A percentile compares a stretch with the other conserved stretches of the same genome.
Evolutionary conservation across 2,888 invertebrate genomes (phyloP).

Genomic region (Lysandra bellargus): DNA sequence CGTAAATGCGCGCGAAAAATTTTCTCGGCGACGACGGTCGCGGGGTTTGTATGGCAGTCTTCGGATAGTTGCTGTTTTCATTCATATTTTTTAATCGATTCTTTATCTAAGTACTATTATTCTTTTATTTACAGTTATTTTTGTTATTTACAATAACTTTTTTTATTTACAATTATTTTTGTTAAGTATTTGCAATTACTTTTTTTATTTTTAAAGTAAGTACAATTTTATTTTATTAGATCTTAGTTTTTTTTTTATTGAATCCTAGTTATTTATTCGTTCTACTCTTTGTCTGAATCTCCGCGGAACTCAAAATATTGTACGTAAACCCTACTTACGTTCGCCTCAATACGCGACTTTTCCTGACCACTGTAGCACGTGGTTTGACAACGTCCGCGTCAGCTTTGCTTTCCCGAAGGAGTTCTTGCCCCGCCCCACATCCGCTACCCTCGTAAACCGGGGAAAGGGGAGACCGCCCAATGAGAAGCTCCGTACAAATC

Average conservation of each 20-base stretch:
- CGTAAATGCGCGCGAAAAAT: slow-evolving; percentile 90
- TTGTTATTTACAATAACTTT: too few relatives aligned
- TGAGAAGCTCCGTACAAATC: slow-evolving; percentile 45
- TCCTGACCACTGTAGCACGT: slow-evolving; percentile 53
- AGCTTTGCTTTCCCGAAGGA: slow-evolving; percentile 62
- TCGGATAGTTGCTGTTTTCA: slow-evolving; percentile 46
- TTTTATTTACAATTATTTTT: too few relatives aligned
- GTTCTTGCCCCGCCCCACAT: slow-evolving; percentile 52
- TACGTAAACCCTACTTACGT: background rate
- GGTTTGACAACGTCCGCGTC: slow-evolving; percentile 65
- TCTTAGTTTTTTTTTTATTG: background rate
- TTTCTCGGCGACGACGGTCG: slow-evolving; percentile 88
- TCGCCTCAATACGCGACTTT: slow-evolving; percentile 50
- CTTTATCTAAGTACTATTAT: too few relatives aligned
- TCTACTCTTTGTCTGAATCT: background rate
- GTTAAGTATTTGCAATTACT: too few relatives aligned
- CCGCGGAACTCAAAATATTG: background rate
- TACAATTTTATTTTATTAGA: background rate
- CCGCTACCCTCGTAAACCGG: slow-evolving; percentile 50
- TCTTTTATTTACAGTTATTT: too few relatives aligned
- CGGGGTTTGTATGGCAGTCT: slow-evolving; percentile 55
- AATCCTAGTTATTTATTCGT: background rate
- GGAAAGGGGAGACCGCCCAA: slow-evolving; percentile 58
- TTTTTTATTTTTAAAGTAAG: too few relatives aligned
- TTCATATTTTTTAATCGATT: slow-evolving; percentile 47